phyloP scores from a whole-genome alignment of 1,140 invertebrate species.

The Physella acuta region DNA sequence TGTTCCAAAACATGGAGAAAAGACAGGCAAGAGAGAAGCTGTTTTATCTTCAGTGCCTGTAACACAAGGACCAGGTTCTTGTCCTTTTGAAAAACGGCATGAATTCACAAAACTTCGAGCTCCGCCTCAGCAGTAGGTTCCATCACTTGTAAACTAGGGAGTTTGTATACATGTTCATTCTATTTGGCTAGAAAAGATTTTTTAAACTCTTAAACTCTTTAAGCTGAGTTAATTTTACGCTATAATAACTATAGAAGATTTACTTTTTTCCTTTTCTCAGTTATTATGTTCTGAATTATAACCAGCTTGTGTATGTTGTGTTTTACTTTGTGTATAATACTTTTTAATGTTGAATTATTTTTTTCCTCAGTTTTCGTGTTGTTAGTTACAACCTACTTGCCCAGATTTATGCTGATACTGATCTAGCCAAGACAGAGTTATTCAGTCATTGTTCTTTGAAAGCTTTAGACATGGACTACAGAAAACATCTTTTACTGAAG shows the following conservation, averaged over 20 bases:
- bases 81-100: slow-evolving; percentile 81
- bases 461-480: slow-evolving; percentile 79
- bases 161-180: too few species aligned
- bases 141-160: too few species aligned
- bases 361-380: slow-evolving; percentile 73
- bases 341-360: not conserved
- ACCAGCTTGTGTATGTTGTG: too few species aligned
- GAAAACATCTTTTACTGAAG: slow-evolving; percentile 80
- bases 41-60: slow-evolving; percentile 65
- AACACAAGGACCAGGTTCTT: slow-evolving; percentile 72
- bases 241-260: too few species aligned
- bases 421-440: slow-evolving; percentile 68
- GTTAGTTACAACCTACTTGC: slow-evolving; percentile 88
- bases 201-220: too few species aligned
- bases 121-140: too few species aligned
- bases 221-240: too few species aligned
- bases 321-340: too few species aligned
- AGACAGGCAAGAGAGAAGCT: slow-evolving; percentile 66
- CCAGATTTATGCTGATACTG: slow-evolving; percentile 82
- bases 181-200: too few species aligned
- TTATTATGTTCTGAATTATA: too few species aligned
- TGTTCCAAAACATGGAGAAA: slow-evolving; percentile 63
- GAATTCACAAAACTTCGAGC: slow-evolving; percentile 68
- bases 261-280: too few species aligned
- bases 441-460: slow-evolving; percentile 80